A percentile compares a stretch with the other conserved stretches of the same genome.
phyloP scores from a whole-genome alignment of 64 coral and sea anemone species.

The Pocillopora verrucosa region DNA sequence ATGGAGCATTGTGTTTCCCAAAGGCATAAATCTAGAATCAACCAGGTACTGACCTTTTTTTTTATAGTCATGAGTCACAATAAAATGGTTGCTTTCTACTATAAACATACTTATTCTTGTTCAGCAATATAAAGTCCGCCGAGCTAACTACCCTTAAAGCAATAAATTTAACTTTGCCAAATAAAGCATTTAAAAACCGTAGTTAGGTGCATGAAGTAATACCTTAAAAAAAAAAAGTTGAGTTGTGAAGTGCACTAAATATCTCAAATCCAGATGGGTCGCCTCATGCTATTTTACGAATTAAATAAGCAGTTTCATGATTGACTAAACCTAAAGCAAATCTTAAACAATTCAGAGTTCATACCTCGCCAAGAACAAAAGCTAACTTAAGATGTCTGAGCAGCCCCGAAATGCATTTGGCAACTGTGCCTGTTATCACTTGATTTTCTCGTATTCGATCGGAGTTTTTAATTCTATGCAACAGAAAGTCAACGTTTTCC shows the following conservation, averaged over 20 bases:
- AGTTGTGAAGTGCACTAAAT: background rate
- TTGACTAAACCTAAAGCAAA: background rate
- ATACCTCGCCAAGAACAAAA: background rate
- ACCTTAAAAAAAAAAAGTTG: background rate
- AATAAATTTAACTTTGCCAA: background rate
- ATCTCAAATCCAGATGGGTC: background rate
- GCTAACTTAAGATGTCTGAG: slow-evolving; percentile 18
- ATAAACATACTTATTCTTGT: background rate
- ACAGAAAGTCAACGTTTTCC: too few species aligned
- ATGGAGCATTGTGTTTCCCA: slow-evolving; percentile 33
- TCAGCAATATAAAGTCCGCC: background rate
- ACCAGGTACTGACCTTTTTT: slow-evolving; percentile 30
- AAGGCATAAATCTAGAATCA: slow-evolving; percentile 24
- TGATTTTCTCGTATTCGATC: too few species aligned
- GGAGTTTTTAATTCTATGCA: too few species aligned
- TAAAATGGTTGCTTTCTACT: background rate
- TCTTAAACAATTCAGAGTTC: background rate
- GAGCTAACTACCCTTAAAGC: background rate
- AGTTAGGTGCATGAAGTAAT: background rate
- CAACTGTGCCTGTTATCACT: background rate
- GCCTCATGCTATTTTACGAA: background rate
- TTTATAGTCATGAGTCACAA: background rate
- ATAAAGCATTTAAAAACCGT: background rate
- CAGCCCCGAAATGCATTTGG: background rate
- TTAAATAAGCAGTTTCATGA: background rate